phyloP scores from a whole-genome alignment of 2,797 vertebrate species.

The Phylloscopus collybita region DNA sequence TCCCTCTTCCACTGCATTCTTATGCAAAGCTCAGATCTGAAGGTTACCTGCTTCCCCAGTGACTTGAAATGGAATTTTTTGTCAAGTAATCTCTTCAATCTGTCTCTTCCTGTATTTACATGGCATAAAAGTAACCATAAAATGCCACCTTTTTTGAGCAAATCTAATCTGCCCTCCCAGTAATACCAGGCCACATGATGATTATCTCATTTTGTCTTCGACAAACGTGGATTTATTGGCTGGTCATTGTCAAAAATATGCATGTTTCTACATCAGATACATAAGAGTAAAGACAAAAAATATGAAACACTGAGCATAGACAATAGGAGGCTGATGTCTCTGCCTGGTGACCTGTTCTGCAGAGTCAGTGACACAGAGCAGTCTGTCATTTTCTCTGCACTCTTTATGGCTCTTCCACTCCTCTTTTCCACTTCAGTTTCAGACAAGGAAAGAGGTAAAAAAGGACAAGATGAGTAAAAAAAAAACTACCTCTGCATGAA shows the following conservation, averaged over 20 bases:
- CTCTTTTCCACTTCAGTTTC: background rate
- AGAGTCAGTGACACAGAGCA: constrained; percentile 71
- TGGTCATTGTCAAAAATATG: constrained; percentile 1
- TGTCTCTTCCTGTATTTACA: constrained; percentile 65
- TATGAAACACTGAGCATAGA: background rate
- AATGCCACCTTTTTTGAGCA: constrained; percentile 58
- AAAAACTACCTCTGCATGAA: background rate
- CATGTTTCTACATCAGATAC: constrained; percentile 47
- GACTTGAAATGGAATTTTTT: constrained; percentile 69
- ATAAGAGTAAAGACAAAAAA: constrained; percentile 48
- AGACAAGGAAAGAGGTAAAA: background rate
- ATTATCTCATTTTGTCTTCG: constrained; percentile 69
- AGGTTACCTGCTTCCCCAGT: constrained; percentile 69
- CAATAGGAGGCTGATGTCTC: constrained; percentile 5
- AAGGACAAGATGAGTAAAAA: background rate
- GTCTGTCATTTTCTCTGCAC: constrained; percentile 73
- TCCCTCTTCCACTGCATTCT: constrained; percentile 18
- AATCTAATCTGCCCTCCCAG: constrained; percentile 70
- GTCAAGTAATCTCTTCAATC: constrained; percentile 72
- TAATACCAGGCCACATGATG: constrained; percentile 45
- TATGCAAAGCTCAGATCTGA: constrained; percentile 67
- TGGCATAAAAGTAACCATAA: constrained; percentile 63
- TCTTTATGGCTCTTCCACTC: constrained; percentile 4
- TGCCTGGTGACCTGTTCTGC: constrained; percentile 60
- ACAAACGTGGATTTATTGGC: constrained; percentile 62